Percentiles rank a stretch among this genome's conserved stretches.
phyloP scores from a whole-genome alignment of 2,113 vertebrate genomes.

The Balaeniceps rex region DNA sequence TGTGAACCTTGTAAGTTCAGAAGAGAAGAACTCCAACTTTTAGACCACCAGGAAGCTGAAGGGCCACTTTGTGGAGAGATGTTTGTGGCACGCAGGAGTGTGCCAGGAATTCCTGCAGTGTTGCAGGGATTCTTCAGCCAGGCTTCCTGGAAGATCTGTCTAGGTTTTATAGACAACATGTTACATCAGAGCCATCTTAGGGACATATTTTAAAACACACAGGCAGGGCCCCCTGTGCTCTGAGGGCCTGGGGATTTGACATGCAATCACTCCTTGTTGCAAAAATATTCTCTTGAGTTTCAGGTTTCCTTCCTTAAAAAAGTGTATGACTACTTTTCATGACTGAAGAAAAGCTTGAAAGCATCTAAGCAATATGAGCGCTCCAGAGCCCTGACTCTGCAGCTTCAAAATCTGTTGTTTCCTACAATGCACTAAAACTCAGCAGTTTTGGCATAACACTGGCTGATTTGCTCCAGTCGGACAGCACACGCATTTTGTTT shows the following conservation, averaged over 20 bases:
- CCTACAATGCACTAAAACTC: neutral
- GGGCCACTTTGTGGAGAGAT: neutral
- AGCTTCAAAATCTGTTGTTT: neutral
- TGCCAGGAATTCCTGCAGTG: neutral
- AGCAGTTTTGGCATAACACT: neutral
- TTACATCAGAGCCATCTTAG: neutral
- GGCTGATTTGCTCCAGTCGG: neutral
- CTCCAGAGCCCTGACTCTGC: neutral
- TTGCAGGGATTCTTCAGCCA: neutral
- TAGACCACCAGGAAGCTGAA: neutral
- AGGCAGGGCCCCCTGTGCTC: neutral
- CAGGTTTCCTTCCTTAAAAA: neutral
- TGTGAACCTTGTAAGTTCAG: neutral
- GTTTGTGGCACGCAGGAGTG: rapidly evolving
- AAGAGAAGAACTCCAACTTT: neutral
- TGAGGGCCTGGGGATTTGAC: neutral
- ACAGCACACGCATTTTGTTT: neutral
- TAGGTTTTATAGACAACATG: neutral
- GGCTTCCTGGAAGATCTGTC: neutral
- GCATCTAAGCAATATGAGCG: neutral
- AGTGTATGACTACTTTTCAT: neutral
- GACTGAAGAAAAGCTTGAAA: neutral
- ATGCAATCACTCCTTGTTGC: too few relatives aligned
- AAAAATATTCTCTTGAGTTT: neutral
- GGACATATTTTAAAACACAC: neutral